Conservation (phyloP, 2,888 invertebrate species). For the Drosophila rubida region DNA sequence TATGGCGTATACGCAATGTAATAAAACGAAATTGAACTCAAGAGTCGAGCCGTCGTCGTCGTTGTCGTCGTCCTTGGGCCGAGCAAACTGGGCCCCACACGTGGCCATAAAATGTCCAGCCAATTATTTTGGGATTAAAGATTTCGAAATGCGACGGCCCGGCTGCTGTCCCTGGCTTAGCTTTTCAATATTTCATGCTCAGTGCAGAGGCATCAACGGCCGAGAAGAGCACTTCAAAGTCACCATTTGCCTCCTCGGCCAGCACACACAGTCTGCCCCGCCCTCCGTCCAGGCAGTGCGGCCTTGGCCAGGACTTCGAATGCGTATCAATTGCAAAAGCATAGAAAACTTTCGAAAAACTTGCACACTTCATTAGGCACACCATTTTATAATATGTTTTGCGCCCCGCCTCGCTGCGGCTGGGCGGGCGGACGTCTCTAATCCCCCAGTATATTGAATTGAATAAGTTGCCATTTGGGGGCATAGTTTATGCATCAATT, state of each 20-base stretch:
- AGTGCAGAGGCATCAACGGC: constrained; percentile 13
- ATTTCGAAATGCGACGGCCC: constrained; percentile 36
- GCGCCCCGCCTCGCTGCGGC: background rate
- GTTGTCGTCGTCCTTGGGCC: background rate
- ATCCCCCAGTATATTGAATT: constrained; percentile 23
- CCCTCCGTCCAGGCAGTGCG: background rate
- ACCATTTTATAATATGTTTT: constrained; percentile 35
- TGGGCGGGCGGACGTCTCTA: background rate
- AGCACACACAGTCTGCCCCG: background rate
- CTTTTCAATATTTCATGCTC: constrained; percentile 51
- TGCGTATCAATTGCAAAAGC: constrained; percentile 61
- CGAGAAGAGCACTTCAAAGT: constrained; percentile 50
- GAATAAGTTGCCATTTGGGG: constrained; percentile 20
- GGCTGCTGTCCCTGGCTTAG: constrained; percentile 11
- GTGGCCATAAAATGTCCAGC: constrained; percentile 54
- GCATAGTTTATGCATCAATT: constrained; percentile 23
- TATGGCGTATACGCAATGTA: constrained; percentile 62
- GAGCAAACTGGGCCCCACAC: constrained; percentile 24
- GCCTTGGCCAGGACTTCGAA: constrained; percentile 29
- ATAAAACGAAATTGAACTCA: constrained; percentile 63
- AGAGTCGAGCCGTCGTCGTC: no score
- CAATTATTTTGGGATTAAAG: constrained; percentile 70
- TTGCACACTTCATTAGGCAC: constrained; percentile 66
- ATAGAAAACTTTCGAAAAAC: constrained; percentile 57
- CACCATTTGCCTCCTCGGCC: constrained; percentile 5